Evolutionary conservation across 2,888 invertebrate genomes (phyloP), one percentile per base, ranked within the genome.

Genomic region (Troglohyphantes excavatus): DNA sequence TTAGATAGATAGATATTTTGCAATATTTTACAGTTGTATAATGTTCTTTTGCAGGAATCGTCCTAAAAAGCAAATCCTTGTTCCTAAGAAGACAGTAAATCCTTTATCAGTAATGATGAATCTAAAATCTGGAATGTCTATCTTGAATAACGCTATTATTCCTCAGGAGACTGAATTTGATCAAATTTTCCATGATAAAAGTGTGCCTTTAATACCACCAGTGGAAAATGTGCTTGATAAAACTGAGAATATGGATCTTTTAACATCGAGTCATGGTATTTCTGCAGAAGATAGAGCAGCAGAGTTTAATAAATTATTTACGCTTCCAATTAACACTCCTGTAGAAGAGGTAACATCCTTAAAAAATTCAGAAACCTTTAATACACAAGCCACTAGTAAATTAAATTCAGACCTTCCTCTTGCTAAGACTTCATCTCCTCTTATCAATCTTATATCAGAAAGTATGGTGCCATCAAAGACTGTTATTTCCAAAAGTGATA

Each of bases 161-260:
- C 59, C 90, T 90, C 90, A 90, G 85, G 90, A 90, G 21, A 70
- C 79, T 63, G 85, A 85, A 53, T 82, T 84, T 85, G 90, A 90
- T 65, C 85, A 82, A 78, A 70, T 79, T 19, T 81, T 83, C 43
- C 79, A 65, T 9, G 90, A 90, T 67, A 90, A 83, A 90, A 68
- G 73, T 90, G 90, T 90, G 90, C 90, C 90, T 90, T 90, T 72
- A 43, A 79, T 83, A 46, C 79, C 85, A 81, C 59, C 79, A 19
- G 59, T 90, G 7, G 85, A 84, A 90, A 81, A 85, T 73, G 67
- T 63, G 17, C 13, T 81, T 21, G 90, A 85, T 2, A 90, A 72
- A 46, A 75, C 61, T 33, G 85, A 90, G n/a, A 85, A 85, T 75
- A 21, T 67, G 19, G 85, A 85, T 68, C 17, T 81, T 53, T 21